These are phyloP conservation scores for Notechis scutatus DNA, from an alignment of 2,113 vertebrate species.

Conservation along the genomic window DNA sequence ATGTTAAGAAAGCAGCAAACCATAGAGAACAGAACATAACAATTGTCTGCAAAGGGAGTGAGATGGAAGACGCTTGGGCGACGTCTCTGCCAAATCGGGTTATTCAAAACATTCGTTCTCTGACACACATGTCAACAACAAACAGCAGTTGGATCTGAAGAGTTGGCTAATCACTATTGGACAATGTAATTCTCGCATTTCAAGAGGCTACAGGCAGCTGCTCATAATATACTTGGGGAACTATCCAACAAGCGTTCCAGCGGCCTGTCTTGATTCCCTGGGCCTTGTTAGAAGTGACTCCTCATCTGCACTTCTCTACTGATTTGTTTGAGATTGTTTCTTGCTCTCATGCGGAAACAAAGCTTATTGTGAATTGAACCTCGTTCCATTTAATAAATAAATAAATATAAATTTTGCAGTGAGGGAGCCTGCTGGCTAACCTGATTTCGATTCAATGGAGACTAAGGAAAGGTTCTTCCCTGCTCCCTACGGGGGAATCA, in stretches of 20 bases:
- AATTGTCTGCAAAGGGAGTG: background rate
- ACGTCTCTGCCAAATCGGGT: background rate
- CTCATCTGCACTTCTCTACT: background rate
- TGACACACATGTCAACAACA: background rate
- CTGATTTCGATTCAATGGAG: background rate
- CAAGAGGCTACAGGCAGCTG: background rate
- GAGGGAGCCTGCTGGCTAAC: background rate
- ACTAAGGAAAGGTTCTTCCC: background rate
- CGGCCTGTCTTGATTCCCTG: background rate
- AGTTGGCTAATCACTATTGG: background rate
- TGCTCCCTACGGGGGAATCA: background rate
- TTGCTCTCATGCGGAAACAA: background rate
- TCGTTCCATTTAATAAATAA: background rate
- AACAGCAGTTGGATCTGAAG: background rate
- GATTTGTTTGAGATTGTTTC: background rate
- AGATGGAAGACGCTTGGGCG: background rate
- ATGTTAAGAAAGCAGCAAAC: background rate
- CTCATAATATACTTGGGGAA: background rate
- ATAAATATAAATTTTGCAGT: background rate
- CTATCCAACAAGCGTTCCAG: background rate
- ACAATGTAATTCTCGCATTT: background rate
- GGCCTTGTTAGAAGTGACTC: background rate
- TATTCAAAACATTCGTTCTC: background rate
- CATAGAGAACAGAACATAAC: background rate
- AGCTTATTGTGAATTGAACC: background rate